Evolutionary conservation across 2,113 vertebrate species (phyloP).

Genomic region (Gallinago paraguaiae): DNA sequence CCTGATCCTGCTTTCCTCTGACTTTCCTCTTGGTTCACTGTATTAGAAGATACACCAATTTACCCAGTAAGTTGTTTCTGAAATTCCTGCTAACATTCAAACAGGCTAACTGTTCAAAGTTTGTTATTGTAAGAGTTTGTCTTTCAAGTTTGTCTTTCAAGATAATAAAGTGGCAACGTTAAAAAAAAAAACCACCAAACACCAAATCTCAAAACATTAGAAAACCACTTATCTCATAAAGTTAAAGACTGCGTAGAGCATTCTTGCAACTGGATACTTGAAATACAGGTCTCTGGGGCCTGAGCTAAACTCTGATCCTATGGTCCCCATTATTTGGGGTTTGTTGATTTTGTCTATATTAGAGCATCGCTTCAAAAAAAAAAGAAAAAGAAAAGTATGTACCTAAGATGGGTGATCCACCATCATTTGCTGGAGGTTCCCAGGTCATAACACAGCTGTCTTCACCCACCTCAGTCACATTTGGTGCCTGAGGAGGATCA

Average conservation of each 20-base stretch:
- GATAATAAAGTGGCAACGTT: background rate
- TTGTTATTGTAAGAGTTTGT: background rate
- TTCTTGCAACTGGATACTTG: background rate
- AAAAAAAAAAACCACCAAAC: background rate
- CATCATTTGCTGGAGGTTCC: constrained; percentile 92
- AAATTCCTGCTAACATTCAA: background rate
- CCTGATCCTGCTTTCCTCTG: background rate
- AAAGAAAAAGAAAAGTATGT: background rate
- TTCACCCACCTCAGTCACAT: constrained; percentile 89
- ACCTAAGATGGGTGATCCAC: constrained; percentile 92
- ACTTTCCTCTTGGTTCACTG: background rate
- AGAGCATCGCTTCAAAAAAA: background rate
- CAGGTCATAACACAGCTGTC: constrained; percentile 97
- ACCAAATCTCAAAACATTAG: background rate
- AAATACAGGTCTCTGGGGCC: background rate
- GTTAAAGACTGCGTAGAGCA: background rate
- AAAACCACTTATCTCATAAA: background rate
- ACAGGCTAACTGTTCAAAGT: background rate
- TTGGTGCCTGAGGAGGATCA: constrained; percentile 89
- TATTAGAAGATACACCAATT: background rate
- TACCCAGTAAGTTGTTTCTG: background rate
- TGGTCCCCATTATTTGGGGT: rapidly evolving
- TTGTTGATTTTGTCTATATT: background rate
- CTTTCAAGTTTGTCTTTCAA: too few relatives aligned
- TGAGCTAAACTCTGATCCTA: background rate